phyloP scores from a whole-genome alignment of 2,888 invertebrate genomes.

The Miltochrista miniata region DNA sequence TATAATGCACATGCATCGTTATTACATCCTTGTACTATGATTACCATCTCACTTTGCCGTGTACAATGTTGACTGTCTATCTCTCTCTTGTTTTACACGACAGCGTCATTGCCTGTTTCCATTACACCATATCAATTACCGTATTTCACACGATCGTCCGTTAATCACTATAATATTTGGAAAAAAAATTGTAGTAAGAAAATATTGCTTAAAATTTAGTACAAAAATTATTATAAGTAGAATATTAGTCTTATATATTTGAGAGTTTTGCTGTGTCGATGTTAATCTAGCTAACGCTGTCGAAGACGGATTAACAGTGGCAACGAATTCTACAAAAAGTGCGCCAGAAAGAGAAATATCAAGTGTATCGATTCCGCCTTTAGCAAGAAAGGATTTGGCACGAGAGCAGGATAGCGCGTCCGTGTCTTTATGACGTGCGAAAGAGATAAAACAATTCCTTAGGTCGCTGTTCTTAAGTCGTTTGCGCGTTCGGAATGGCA shows the following conservation, averaged over 20 bases:
- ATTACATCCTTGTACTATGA: conserved; percentile 47
- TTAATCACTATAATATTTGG: conserved; percentile 36
- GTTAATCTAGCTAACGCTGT: conserved; percentile 73
- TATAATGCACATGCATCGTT: conserved; percentile 68
- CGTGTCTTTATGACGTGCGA: conserved; percentile 77
- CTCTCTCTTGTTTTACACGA: conserved; percentile 74
- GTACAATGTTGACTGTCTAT: conserved; percentile 56
- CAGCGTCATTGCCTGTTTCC: conserved; percentile 78
- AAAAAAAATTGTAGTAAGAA: conserved; percentile 44
- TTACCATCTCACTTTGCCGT: conserved; percentile 67
- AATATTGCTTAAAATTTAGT: conserved; percentile 39
- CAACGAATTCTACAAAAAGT: conserved; percentile 68
- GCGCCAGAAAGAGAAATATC: conserved; percentile 75
- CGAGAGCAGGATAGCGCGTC: conserved; percentile 68
- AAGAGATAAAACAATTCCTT: conserved; percentile 82
- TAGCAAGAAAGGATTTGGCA: conserved; percentile 67
- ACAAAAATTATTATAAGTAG: conserved; percentile 65
- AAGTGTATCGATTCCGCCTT: conserved; percentile 75
- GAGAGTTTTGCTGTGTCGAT: conserved; percentile 68
- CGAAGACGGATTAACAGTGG: conserved; percentile 79
- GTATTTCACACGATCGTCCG: conserved; percentile 33
- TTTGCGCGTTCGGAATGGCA: conserved; percentile 72
- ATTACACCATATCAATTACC: conserved; percentile 81
- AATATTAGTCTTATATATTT: conserved; percentile 68
- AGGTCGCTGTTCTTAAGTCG: conserved; percentile 81